Conservation (phyloP, 2,113 vertebrate species). For the Myotis brandtii region DNA sequence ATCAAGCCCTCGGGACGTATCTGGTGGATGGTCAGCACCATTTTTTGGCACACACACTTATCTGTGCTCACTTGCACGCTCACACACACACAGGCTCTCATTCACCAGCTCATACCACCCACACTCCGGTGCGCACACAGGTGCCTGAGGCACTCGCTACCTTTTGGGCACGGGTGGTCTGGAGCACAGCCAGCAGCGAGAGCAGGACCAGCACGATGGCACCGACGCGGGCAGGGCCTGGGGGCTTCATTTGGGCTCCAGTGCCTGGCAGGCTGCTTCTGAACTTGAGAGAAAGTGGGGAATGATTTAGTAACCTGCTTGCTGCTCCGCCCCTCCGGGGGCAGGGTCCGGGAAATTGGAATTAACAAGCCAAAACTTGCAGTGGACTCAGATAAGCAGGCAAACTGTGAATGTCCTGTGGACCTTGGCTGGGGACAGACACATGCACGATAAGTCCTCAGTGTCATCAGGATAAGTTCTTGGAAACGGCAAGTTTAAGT, state of each 20-base stretch:
- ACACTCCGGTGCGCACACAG: background rate
- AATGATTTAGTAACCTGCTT: conserved; percentile 56
- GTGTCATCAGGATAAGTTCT: background rate
- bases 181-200: conserved; percentile 3
- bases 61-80: background rate
- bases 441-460: background rate
- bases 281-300: background rate
- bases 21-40: background rate
- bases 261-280: conserved; percentile 41
- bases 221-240: background rate
- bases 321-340: conserved; percentile 45
- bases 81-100: background rate
- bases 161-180: conserved; percentile 29
- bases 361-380: conserved; percentile 60
- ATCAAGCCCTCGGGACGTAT: background rate
- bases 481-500: background rate
- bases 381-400: conserved; percentile 49
- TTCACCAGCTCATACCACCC: background rate
- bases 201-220: background rate
- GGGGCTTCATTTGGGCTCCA: conserved; percentile 58
- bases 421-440: conserved; percentile 61
- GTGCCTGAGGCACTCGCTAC: background rate
- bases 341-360: conserved; percentile 71
- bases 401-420: background rate
- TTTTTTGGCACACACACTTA: background rate